A percentile compares a stretch with the other conserved stretches of the same genome.
These are phyloP conservation scores for Drosophila flavopinicola DNA, from an alignment of 2,888 invertebrate species.

Conservation along the genomic window DNA sequence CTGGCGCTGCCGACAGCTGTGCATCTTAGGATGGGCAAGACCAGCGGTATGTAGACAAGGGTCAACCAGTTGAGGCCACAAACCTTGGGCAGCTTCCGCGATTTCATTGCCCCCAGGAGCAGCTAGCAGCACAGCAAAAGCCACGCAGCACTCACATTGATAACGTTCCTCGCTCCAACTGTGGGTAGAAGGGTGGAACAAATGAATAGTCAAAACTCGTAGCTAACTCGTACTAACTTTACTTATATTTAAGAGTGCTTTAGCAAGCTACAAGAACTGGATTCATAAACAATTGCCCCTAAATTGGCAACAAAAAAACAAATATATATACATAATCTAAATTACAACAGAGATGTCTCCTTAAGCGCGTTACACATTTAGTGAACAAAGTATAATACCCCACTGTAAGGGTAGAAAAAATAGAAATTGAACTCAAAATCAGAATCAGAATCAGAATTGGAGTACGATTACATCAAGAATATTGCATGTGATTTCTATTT, in stretches of 20 bases:
- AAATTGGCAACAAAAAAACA: neutral
- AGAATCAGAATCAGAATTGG: neutral
- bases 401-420: neutral
- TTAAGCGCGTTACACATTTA: neutral
- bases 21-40: slow-evolving; percentile 82
- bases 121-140: slow-evolving; percentile 75
- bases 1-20: slow-evolving; percentile 58
- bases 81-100: slow-evolving; percentile 84
- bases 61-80: slow-evolving; percentile 85
- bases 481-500: slow-evolving; percentile 42
- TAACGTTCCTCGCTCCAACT: slow-evolving; percentile 63
- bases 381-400: neutral
- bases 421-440: slow-evolving; percentile 22
- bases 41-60: slow-evolving; percentile 83
- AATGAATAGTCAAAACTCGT: no score
- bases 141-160: slow-evolving; percentile 82
- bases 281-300: no score
- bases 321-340: no score
- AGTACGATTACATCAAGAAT: slow-evolving; percentile 16
- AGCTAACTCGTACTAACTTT: no score
- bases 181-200: slow-evolving; percentile 8
- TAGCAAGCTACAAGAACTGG: no score
- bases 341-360: neutral
- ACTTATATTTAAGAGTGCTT: no score
- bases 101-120: slow-evolving; percentile 84